These are phyloP conservation scores for Wasmannia auropunctata DNA, from an alignment of 1,140 invertebrate species.

Conservation along the genomic window DNA sequence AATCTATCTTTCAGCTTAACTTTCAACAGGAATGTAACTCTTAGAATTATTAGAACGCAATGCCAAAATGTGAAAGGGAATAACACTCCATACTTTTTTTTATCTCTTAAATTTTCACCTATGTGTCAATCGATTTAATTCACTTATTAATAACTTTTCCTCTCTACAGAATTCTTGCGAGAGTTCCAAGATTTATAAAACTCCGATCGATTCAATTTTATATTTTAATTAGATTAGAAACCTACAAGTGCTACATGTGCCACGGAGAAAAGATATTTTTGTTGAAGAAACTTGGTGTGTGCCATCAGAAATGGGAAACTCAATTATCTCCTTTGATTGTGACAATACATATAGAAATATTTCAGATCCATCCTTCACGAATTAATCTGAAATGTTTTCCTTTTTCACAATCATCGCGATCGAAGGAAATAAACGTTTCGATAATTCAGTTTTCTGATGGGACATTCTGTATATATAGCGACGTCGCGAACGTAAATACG, in stretches of 20 bases:
- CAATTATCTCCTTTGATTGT: conserved; percentile 25
- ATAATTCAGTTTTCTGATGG: neutral
- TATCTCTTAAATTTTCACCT: neutral
- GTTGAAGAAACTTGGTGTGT: neutral
- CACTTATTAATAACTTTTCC: neutral
- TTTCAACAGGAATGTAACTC: conserved; percentile 14
- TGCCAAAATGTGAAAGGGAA: neutral
- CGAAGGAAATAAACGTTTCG: neutral
- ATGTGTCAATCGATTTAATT: neutral
- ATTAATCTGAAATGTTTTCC: neutral
- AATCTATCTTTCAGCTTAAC: conserved; percentile 15
- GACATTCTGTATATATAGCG: conserved; percentile 1
- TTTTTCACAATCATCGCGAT: neutral
- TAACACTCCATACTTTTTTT: neutral
- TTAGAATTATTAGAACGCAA: neutral
- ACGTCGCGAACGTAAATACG: neutral
- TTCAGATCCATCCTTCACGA: neutral
- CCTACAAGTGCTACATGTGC: neutral
- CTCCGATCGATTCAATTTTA: too few relatives aligned
- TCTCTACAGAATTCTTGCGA: neutral
- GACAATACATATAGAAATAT: neutral
- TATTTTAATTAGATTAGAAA: conserved; percentile 1
- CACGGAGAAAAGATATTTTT: conserved; percentile 35
- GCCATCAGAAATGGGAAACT: neutral
- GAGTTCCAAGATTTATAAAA: conserved; percentile 1